Conservation (phyloP, 2,113 vertebrate species). For the Romanogobio albipinnatus region DNA sequence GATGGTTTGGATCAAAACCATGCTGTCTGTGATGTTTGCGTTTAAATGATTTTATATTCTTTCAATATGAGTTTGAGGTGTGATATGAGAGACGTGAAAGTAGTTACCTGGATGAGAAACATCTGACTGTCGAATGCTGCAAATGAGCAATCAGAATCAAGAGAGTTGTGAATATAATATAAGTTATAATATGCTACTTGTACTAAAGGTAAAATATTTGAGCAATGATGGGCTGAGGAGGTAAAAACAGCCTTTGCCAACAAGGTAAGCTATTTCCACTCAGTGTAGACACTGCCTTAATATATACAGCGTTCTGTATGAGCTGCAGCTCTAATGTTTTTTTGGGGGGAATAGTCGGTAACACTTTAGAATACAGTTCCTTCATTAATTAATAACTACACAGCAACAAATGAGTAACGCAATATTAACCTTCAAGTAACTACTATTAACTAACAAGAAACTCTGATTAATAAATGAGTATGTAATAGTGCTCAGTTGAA, state of each 20-base stretch:
- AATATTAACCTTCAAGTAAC: too few relatives aligned
- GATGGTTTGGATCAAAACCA: too few relatives aligned
- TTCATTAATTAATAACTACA: too few relatives aligned
- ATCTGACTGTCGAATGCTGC: not conserved
- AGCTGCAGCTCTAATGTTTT: too few relatives aligned
- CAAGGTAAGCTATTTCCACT: not conserved
- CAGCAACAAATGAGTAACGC: too few relatives aligned
- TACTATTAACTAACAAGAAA: too few relatives aligned
- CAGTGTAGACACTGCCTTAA: not conserved
- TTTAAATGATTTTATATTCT: not conserved
- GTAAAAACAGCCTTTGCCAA: not conserved
- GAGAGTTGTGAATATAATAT: not conserved
- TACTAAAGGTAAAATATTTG: not conserved
- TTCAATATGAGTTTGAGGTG: not conserved
- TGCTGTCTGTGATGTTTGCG: too few relatives aligned
- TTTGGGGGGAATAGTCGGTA: too few relatives aligned
- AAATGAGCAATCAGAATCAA: not conserved
- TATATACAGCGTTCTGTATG: too few relatives aligned
- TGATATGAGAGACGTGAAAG: not conserved
- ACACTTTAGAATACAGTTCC: too few relatives aligned
- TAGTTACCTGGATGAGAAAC: not conserved
- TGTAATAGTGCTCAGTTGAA: too few relatives aligned
- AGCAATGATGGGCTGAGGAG: not conserved
- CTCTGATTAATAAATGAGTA: too few relatives aligned
- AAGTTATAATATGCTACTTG: not conserved